phyloP scores from a whole-genome alignment of 2,888 invertebrate species.

The Aspidapion aeneum region DNA sequence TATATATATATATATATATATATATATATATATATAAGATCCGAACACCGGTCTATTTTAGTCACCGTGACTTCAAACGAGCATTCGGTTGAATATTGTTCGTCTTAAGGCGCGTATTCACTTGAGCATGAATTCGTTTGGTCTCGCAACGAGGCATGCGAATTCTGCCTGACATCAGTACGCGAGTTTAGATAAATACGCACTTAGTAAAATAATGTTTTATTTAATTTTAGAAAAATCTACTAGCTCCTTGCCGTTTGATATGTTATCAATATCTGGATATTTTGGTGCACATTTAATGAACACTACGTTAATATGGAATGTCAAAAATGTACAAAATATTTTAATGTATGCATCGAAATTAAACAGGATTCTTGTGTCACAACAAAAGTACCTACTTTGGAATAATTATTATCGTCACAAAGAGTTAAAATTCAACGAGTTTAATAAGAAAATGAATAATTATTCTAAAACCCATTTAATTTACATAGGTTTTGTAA shows the following conservation, averaged over 20 bases:
- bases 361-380: background rate
- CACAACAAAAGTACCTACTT: background rate
- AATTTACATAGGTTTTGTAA: background rate
- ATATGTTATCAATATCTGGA: background rate
- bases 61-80: too few species aligned
- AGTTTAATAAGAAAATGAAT: background rate
- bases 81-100: too few species aligned
- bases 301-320: background rate
- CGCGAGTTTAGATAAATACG: too few species aligned
- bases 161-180: too few species aligned
- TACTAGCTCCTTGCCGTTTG: background rate
- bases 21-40: too few species aligned
- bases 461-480: background rate
- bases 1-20: too few species aligned
- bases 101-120: too few species aligned
- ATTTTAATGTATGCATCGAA: background rate
- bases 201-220: too few species aligned
- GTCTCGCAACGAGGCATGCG: too few species aligned
- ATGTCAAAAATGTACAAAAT: background rate
- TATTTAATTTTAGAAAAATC: background rate
- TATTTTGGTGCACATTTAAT: background rate
- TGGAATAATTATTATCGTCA: too few species aligned
- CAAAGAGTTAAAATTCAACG: background rate
- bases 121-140: too few species aligned
- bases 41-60: too few species aligned